Evolutionary conservation across 2,888 invertebrate species (phyloP), one percentile per base, ranked within the genome.

Genomic region (Hyposoter dolosus): DNA sequence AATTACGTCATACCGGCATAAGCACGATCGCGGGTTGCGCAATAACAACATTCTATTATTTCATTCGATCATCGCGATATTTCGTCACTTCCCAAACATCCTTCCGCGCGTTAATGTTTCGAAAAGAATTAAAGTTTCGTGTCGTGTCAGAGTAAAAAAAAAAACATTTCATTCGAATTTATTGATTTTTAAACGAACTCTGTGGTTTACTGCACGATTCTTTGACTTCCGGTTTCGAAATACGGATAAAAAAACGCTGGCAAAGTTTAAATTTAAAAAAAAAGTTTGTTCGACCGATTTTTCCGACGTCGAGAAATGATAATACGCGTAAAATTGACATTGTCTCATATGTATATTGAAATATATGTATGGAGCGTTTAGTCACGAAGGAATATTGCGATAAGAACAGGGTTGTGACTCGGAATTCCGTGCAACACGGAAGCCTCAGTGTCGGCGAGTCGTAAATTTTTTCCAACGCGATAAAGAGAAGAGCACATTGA

Each of bases 371-470:
- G 19, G 23, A 63, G 66, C 32, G 45, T 56, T 60, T 78, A 74
- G 78, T 85, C 82, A 74, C 74, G 74, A 19, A 68, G 45, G 47
- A 77, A 81, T 56, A 23, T 65, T 40, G 66, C 45, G 77, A 84
- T 84, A 84, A 81, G 71, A 65, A 10, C 40, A 23, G 32, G 66
- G 50, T 56, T 47, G 17, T 45, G 71, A 68, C 68, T 47, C 35
- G 17, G 45, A 85, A 85, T 82, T 74, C 28, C 84, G 74, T 78
- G 84, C 65, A 60, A 78, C 82, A 84, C 84, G 84, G 72, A 84
- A 84, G 66, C 65, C 53, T 12, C 43, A 15, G 65, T 35, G 69
- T 50, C 60, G 83, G 32, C 43, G n/a, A 12, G 68, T 82, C 84
- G 74, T 85, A 82, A 82, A 85, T 82, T 85, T 85, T 82, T 82